Base-by-base conservation (phyloP, 2,888 invertebrate genomes). In the Chymomyza procnemis region DNA sequence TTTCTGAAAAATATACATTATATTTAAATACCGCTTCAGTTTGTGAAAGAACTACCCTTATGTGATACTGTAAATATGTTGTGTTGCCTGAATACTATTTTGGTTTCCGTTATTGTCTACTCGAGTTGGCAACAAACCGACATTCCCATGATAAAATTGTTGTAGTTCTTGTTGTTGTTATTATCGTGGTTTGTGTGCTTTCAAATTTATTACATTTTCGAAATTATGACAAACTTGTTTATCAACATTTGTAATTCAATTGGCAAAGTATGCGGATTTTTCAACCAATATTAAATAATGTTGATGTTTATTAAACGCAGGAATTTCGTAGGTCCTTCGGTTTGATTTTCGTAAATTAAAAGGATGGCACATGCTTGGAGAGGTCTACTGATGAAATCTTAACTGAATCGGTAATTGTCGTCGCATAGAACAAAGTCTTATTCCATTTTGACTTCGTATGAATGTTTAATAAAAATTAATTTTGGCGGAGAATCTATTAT, bases 151-250 rank as follows among this genome's bases (percentile, higher is more conserved):
- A 41, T 65, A n/a, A 19, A 56, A 41, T 67, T 65, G 54, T 59
- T 64, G 46, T 61, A 52, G 21, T 22, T 59, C 46, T 67, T 65
- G 54, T 59, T 64, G 46, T 61, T 56, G 21, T 59, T 48, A 41
- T 41, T 50, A 21, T 14, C 8, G 56, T 64, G 61, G 46, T 16
- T 30, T 22, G 41, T 41, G 18, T 54, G 65, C 69, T 66, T 73
- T 61, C 41, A 67, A 58, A 64, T 71, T 71, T 71, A 78, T 78
- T 73, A 67, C 64, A 75, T 78, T 78, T 70, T n/a, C 21, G 6
- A 19, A 56, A 26, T 22, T 21, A 66, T 59, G 66, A 16, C 30
- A 46, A 67, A 62, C 50, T 66, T 55, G 18, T 59, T 68, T 54
- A 48, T 46, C 48, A 56, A 48, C 30, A 65, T 34, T 50, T 48